Conservation (phyloP, 2,888 invertebrate genomes). For the Hypena proboscidalis region DNA sequence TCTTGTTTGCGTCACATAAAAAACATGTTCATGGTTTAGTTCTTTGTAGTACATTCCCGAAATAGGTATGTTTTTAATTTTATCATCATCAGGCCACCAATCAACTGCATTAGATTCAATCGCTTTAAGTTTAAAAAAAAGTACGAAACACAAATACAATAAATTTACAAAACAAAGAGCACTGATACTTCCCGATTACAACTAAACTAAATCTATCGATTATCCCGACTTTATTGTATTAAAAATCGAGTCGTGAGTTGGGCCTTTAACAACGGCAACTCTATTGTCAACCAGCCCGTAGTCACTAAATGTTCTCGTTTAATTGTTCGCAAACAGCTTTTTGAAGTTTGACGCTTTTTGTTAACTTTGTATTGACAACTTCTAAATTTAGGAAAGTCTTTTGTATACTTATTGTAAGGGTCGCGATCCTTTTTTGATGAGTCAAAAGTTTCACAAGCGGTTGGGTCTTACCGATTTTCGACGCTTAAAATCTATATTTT, state of each 20-base stretch:
- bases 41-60: no score
- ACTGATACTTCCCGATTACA: neutral
- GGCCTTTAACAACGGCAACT: conserved; percentile 1
- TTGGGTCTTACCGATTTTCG: no score
- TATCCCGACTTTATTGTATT: neutral
- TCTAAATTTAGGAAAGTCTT: conserved; percentile 5
- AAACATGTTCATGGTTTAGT: no score
- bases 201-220: neutral
- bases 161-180: no score
- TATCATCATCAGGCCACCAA: no score
- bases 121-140: no score
- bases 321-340: conserved; percentile 11
- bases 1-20: no score
- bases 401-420: neutral
- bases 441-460: no score
- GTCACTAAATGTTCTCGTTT: conserved; percentile 9
- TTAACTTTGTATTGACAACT: conserved; percentile 11
- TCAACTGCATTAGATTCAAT: no score
- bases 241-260: neutral
- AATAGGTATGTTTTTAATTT: no score
- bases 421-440: neutral
- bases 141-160: no score
- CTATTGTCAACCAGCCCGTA: conserved; percentile 7
- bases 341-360: conserved; percentile 7
- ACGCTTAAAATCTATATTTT: no score